Evolutionary conservation across 2,113 vertebrate species (phyloP).

Genomic region (Siniperca chuatsi): DNA sequence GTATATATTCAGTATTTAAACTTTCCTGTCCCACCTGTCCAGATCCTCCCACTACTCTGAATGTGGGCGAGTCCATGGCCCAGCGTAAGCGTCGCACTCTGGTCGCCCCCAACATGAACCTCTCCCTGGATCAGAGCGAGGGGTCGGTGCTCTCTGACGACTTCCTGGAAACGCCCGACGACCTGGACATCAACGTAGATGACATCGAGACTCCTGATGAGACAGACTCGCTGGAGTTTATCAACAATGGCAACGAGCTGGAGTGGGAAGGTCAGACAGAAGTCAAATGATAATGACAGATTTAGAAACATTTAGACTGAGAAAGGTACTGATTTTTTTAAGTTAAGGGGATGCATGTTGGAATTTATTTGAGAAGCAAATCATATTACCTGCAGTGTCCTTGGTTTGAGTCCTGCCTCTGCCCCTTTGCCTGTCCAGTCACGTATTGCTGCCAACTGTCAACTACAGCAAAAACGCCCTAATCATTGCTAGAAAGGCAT

Average conservation of each 20-base stretch:
- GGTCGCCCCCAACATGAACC: constrained; percentile 94
- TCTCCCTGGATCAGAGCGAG: constrained; percentile 97
- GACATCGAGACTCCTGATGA: constrained; percentile 97
- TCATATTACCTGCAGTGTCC: neutral
- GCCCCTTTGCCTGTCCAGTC: neutral
- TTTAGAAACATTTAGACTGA: neutral
- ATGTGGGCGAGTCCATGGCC: constrained; percentile 78
- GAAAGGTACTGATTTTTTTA: neutral
- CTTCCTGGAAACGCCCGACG: constrained; percentile 92
- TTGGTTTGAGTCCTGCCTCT: neutral
- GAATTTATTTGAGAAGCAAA: neutral
- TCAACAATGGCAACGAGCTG: constrained; percentile 92
- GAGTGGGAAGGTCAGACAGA: constrained; percentile 96
- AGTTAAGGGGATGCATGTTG: neutral
- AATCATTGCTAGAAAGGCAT: neutral
- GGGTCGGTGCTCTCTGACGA: constrained; percentile 94
- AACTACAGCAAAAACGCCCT: neutral
- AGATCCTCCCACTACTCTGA: constrained; percentile 90
- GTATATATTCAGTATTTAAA: neutral
- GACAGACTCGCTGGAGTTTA: constrained; percentile 95
- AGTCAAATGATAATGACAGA: neutral
- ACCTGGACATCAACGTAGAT: constrained; percentile 97
- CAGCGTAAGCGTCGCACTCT: constrained; percentile 92
- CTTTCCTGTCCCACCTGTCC: neutral
- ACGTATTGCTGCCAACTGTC: neutral